A percentile compares a stretch with the other conserved stretches of the same genome.
These are phyloP conservation scores for Sardina pilchardus DNA, from an alignment of 2,113 vertebrate genomes.

Conservation along the genomic window DNA sequence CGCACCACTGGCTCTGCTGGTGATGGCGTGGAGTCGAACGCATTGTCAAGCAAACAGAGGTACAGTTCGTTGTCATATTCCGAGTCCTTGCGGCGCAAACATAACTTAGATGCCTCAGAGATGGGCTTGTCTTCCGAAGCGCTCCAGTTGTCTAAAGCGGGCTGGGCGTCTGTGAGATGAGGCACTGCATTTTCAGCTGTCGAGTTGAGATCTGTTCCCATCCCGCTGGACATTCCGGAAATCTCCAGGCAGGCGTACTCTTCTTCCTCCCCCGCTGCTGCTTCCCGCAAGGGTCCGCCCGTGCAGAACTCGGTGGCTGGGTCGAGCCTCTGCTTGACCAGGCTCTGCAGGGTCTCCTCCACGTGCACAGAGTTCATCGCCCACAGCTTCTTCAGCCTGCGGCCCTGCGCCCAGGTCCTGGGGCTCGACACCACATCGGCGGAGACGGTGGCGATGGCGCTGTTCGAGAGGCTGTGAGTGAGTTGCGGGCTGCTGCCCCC, in stretches of 20 bases:
- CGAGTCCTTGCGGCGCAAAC: conserved; percentile 49
- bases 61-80: conserved; percentile 62
- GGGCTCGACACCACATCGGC: background rate
- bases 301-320: background rate
- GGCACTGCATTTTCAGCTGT: background rate
- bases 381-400: conserved; percentile 34
- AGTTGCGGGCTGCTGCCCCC: conserved; percentile 52
- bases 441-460: background rate
- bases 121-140: conserved; percentile 8
- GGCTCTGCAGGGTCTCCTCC: conserved; percentile 27
- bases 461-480: conserved; percentile 54
- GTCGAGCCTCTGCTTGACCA: conserved; percentile 30
- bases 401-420: conserved; percentile 10
- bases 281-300: background rate
- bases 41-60: background rate
- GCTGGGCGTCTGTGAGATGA: background rate
- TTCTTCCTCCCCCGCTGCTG: background rate
- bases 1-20: background rate
- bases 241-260: background rate
- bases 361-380: conserved; percentile 31
- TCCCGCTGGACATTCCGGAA: background rate
- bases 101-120: background rate
- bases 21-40: conserved; percentile 18
- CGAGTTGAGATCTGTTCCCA: background rate
- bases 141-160: background rate